These are phyloP conservation scores for Silurus lanzhouensis DNA, from an alignment of 2,797 vertebrate genomes.

Conservation along the genomic window DNA sequence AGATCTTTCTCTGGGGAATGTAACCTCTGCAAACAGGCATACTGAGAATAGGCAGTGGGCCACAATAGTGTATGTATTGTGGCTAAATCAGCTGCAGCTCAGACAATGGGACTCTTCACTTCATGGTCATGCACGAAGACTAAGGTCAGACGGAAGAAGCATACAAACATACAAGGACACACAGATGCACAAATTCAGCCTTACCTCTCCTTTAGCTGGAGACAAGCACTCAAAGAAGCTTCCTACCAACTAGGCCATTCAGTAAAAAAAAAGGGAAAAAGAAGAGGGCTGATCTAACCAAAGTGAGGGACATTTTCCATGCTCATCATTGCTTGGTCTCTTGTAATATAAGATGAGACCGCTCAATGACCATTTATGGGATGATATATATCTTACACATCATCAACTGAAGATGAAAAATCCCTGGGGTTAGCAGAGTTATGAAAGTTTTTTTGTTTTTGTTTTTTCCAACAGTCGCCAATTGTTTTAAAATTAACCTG, in stretches of 20 bases:
- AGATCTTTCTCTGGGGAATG: conserved; percentile 38
- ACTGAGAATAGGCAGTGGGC: conserved; percentile 34
- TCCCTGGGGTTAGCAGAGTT: background rate
- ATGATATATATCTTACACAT: conserved; percentile 14
- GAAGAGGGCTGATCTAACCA: conserved; percentile 59
- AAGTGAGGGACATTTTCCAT: conserved; percentile 51
- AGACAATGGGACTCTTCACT: conserved; percentile 48
- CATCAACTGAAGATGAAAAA: conserved; percentile 3
- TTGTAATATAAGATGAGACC: conserved; percentile 22
- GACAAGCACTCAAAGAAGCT: conserved; percentile 75
- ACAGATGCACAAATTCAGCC: conserved; percentile 60
- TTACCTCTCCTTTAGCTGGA: conserved; percentile 75
- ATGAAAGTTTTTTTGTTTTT: background rate
- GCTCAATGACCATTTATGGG: conserved; percentile 24
- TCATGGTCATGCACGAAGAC: conserved; percentile 58
- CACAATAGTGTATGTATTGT: conserved; percentile 46
- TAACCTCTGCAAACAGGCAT: conserved; percentile 42
- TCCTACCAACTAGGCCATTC: conserved; percentile 74
- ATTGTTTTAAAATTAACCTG: conserved; percentile 25
- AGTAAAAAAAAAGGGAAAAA: conserved; percentile 58
- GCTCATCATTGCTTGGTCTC: conserved; percentile 48
- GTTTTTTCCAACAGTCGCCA: background rate
- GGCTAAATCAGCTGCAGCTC: conserved; percentile 39
- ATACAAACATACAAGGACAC: conserved; percentile 50
- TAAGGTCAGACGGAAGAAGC: conserved; percentile 44